These are phyloP conservation scores for Trachelus stipa DNA, from an alignment of 2,888 invertebrate genomes.

Conservation along the genomic window DNA sequence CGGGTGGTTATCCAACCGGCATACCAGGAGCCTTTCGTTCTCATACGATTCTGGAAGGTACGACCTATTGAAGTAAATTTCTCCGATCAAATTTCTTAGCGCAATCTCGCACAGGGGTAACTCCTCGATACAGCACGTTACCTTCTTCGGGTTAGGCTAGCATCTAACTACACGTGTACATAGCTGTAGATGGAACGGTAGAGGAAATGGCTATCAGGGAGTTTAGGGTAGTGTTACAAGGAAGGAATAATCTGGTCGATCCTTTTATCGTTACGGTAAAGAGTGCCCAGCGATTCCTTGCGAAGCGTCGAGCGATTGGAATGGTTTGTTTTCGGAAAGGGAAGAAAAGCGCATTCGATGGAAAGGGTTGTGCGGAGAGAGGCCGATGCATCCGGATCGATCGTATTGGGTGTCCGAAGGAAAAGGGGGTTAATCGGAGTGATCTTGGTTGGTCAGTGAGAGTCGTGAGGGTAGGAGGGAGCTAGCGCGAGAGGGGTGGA, in stretches of 20 bases:
- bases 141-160: not conserved
- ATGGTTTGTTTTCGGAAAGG: not conserved
- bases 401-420: not conserved
- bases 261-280: not conserved
- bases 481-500: not conserved
- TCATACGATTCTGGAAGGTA: not conserved
- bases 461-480: constrained; percentile 10
- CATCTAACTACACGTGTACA: not conserved
- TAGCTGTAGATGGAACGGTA: not conserved
- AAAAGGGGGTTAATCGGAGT: not conserved
- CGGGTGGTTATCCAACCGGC: not conserved
- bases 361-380: not conserved
- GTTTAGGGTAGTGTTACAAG: not conserved
- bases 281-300: not conserved
- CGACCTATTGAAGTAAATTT: not conserved
- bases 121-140: not conserved
- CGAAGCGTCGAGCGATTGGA: not conserved
- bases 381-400: not conserved
- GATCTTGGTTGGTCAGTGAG: not conserved
- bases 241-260: not conserved
- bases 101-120: not conserved
- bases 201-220: not conserved
- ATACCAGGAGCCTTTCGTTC: not conserved
- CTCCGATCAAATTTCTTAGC: not conserved
- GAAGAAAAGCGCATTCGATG: not conserved